Evolutionary conservation across 2,797 vertebrate species (phyloP).

Genomic region (Odontamblyopus lacepedii): DNA sequence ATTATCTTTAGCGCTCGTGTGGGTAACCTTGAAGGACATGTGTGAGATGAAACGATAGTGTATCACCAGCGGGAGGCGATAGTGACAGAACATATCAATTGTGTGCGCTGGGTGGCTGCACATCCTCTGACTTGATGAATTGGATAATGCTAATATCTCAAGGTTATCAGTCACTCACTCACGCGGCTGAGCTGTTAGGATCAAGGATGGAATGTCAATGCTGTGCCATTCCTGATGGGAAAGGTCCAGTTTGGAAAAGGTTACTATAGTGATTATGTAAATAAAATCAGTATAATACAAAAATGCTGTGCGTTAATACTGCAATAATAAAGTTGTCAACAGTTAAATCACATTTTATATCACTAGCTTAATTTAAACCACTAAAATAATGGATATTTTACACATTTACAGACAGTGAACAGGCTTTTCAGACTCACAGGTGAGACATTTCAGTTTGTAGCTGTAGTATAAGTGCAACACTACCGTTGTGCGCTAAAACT

Average conservation of each 20-base stretch:
- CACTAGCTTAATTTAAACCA: no score
- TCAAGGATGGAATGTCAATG: conserved; percentile 37
- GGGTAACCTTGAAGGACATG: conserved; percentile 48
- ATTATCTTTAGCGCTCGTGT: conserved; percentile 56
- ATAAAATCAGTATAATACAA: neutral
- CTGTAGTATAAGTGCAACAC: no score
- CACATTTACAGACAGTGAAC: no score
- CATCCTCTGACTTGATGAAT: conserved; percentile 38
- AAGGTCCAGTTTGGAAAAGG: conserved; percentile 3
- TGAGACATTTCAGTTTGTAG: no score
- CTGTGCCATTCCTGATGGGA: conserved; percentile 19
- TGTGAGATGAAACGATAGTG: conserved; percentile 35
- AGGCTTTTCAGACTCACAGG: no score
- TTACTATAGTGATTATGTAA: neutral
- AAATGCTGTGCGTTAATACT: no score
- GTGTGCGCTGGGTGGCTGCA: conserved; percentile 24
- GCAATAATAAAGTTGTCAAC: no score
- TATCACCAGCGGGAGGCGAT: conserved; percentile 23
- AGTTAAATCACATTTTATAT: no score
- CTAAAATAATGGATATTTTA: no score
- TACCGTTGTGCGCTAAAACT: no score
- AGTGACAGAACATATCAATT: conserved; percentile 38
- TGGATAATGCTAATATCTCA: conserved; percentile 47
- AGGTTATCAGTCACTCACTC: conserved; percentile 39
- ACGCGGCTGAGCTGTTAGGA: conserved; percentile 10